Evolutionary conservation across 2,797 vertebrate genomes (phyloP).

Genomic region (Notoglanidium macrostoma): DNA sequence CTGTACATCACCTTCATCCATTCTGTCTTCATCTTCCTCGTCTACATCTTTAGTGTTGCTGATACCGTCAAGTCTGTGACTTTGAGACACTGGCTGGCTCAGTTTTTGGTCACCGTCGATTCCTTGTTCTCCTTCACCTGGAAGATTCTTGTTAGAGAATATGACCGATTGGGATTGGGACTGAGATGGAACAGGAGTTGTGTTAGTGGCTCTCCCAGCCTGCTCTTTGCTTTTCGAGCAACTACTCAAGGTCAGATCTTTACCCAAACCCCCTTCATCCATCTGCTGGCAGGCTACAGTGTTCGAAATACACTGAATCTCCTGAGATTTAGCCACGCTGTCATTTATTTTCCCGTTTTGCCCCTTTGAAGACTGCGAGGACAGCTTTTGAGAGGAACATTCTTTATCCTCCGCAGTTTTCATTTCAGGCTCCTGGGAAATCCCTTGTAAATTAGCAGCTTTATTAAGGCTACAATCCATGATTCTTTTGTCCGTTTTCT

Average conservation of each 20-base stretch:
- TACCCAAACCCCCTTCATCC: slow-evolving; percentile 14
- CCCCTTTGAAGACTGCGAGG: slow-evolving; percentile 50
- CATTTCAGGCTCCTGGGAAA: slow-evolving; percentile 37
- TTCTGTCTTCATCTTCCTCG: slow-evolving; percentile 52
- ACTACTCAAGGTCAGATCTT: slow-evolving; percentile 53
- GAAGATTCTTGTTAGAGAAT: neutral
- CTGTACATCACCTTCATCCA: slow-evolving; percentile 55
- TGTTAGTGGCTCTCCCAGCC: slow-evolving; percentile 45
- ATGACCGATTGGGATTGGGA: slow-evolving; percentile 55
- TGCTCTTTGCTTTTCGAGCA: slow-evolving; percentile 49
- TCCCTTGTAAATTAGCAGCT: slow-evolving; percentile 30
- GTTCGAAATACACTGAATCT: slow-evolving; percentile 38
- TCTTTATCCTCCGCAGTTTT: slow-evolving; percentile 35
- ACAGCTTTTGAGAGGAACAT: slow-evolving; percentile 37
- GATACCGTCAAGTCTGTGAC: slow-evolving; percentile 33
- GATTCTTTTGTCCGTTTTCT: slow-evolving; percentile 42
- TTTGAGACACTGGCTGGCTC: slow-evolving; percentile 46
- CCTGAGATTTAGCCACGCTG: slow-evolving; percentile 29
- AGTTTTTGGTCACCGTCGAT: slow-evolving; percentile 6
- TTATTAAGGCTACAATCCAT: slow-evolving; percentile 38
- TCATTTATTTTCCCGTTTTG: slow-evolving; percentile 53
- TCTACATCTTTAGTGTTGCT: slow-evolving; percentile 40
- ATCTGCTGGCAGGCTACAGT: slow-evolving; percentile 43
- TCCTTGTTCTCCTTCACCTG: slow-evolving; percentile 27
- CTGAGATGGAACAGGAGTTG: slow-evolving; percentile 48